phyloP scores from a whole-genome alignment of 2,888 invertebrate species.

The Cyclophora albipunctata region DNA sequence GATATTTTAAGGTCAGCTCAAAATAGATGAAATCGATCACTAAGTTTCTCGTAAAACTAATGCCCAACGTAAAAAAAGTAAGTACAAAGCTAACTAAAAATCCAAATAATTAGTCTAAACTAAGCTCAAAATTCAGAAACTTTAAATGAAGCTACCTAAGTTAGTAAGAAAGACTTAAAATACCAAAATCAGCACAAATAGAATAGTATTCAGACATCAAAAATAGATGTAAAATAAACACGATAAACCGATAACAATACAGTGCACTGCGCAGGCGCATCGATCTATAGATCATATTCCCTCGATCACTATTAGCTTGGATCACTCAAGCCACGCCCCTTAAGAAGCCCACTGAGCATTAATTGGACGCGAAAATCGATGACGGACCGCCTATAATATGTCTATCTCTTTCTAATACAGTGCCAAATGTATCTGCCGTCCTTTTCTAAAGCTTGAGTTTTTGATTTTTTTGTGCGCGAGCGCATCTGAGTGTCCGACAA shows the following conservation, averaged over 20 bases:
- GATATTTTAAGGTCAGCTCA: no score
- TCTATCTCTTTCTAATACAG: slow-evolving; percentile 31
- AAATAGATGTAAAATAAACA: slow-evolving; percentile 61
- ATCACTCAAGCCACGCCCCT: slow-evolving; percentile 57
- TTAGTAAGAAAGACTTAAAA: slow-evolving; percentile 13
- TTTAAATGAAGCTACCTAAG: no score
- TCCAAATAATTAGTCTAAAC: no score
- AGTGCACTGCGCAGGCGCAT: slow-evolving; percentile 47
- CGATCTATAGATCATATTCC: slow-evolving; percentile 73
- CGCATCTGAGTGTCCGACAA: slow-evolving; percentile 51
- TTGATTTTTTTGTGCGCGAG: slow-evolving; percentile 60
- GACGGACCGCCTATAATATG: slow-evolving; percentile 54
- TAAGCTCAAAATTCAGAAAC: no score
- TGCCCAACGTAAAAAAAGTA: no score
- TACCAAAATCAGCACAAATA: slow-evolving; percentile 41
- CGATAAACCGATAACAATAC: slow-evolving; percentile 69
- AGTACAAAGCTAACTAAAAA: no score
- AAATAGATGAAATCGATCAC: no score
- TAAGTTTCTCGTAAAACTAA: no score
- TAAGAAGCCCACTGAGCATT: slow-evolving; percentile 71
- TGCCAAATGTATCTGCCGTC: slow-evolving; percentile 17
- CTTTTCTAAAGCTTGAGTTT: slow-evolving; percentile 34
- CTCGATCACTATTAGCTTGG: slow-evolving; percentile 70
- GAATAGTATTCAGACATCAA: slow-evolving; percentile 60
- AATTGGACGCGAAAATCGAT: slow-evolving; percentile 66